Base-by-base conservation (phyloP, 2,888 invertebrate genomes). In the Ceratothoa steindachneri region DNA sequence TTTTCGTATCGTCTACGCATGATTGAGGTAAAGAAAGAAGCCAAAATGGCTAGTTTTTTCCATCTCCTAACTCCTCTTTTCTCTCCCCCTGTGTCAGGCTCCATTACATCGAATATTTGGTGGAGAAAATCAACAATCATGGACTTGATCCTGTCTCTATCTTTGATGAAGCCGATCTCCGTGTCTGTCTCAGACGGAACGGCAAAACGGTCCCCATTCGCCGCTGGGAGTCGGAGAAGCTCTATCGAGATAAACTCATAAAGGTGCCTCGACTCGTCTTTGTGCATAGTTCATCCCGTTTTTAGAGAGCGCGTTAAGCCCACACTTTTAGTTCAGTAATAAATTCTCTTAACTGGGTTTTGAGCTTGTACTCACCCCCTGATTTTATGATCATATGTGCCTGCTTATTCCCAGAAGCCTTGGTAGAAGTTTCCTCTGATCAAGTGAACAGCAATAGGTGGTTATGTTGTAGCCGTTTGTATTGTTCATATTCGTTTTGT, bases 101-200 rank as follows among this genome's bases (percentile, higher is more conserved):
- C 84, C 95, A 95, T 87, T 94, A 93, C 87, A 88, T 93, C 86
- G 95, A 95, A 87, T 93, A 94, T 87, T 88, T 95, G 84, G 90
- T 91, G 84, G 87, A 89, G 81, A 85, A 90, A 85, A 90, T 93
- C 84, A 89, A 91, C 83, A 85, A 87, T 82, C 86, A 88, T 84
- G 86, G 86, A 80, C 84, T 94, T 84, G 95, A 95, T 85, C 90
- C 94, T 69, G 87, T 93, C 82, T 86, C 88, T 77, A 88, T 94
- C 82, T 88, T 95, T 85, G 88, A 87, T 80, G 88, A 89, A 81
- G 92, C 92, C 82, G 93, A 93, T 87, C 88, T 95, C 84, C 92
- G 93, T 86, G 92, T 91, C 72, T 87, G 92, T 82, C 89, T 93
- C 82, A 87, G 88, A 82, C 88, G 93, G 82, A 90, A 90, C 74